Base-by-base conservation (phyloP, 2,888 invertebrate species). In the Trypoxylon attenuatum region DNA sequence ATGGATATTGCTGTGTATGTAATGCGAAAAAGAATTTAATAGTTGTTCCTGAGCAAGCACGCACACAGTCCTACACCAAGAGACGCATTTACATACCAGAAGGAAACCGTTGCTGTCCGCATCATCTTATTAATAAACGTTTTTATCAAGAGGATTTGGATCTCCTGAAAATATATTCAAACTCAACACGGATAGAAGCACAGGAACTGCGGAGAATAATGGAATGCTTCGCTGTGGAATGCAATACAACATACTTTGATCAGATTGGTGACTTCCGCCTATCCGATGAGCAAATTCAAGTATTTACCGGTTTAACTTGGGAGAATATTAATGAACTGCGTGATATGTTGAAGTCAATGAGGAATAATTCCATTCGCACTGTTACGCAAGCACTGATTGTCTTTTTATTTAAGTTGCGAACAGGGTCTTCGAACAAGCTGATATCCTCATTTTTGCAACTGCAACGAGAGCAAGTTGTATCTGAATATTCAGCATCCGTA, bases 41-140 rank as follows among this genome's bases (percentile, higher is more conserved):
- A n/a, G n/a, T 29, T 29, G n/a, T 29, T 29, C 29, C 29, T 5
- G 29, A 29, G 22, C 46, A 72, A 55, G 71, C 71, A 39, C 53
- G 72, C 3, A 57, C 66, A 38, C 69, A 69, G 54, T 58, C 47
- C 6, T 67, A 50, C 13, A 58, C 55, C 6, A 58, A 75, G 41
- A 61, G 6, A 43, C 43, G 54, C 33, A 68, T 49, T 29, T 61
- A 61, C 5, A 76, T 72, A 52, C 65, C 70, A 22, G 33, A 42
- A 27, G 70, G 66, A 43, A 76, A 79, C 73, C 69, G 75, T 21
- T 76, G 76, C 33, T 76, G 73, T 43, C 10, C 19, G 6, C 47
- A 6, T 25, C 74, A 76, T 47, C 43, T 76, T 13, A 71, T 76
- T 5, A 73, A 69, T 38, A 59, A 71, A 13, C 43, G 64, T 16